Percentiles rank a stretch among this genome's conserved stretches.
These are phyloP conservation scores for Rugalucina vietnamica DNA, from an alignment of 2,888 invertebrate genomes.

Conservation along the genomic window DNA sequence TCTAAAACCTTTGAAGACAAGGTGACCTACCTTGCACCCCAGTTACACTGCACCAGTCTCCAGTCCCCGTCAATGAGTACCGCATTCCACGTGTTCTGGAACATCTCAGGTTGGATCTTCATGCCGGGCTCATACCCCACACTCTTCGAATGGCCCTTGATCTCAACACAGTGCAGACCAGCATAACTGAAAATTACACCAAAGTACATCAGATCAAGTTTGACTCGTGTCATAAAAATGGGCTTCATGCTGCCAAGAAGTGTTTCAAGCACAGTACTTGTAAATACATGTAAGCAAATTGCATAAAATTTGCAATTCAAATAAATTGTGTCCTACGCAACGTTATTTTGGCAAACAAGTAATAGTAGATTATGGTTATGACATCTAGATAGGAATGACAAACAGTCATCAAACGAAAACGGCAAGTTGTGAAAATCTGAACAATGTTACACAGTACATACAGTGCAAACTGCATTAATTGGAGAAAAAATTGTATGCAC, in stretches of 20 bases:
- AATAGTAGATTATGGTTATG: no score
- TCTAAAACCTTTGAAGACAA: no score
- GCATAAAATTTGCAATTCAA: no score
- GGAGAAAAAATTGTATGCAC: not conserved
- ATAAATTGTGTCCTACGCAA: no score
- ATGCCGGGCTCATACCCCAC: constrained; percentile 84
- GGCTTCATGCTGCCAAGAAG: no score
- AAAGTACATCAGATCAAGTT: no score
- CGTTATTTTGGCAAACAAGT: no score
- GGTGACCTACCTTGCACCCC: constrained; percentile 84
- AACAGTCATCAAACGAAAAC: not conserved
- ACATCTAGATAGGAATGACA: no score
- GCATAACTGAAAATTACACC: constrained; percentile 81
- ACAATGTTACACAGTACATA: constrained; percentile 1
- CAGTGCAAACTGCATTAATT: not conserved
- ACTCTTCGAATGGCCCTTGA: constrained; percentile 84
- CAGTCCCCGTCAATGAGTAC: constrained; percentile 83
- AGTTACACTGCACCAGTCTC: constrained; percentile 84
- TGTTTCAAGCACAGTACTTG: no score
- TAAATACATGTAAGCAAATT: no score
- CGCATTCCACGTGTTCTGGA: constrained; percentile 84
- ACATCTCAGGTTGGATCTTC: constrained; percentile 82
- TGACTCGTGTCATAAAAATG: no score
- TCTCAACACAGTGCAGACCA: constrained; percentile 83
- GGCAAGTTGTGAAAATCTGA: not conserved